Conservation (phyloP, 2,797 vertebrate species). For the Tragelaphus eurycerus region DNA sequence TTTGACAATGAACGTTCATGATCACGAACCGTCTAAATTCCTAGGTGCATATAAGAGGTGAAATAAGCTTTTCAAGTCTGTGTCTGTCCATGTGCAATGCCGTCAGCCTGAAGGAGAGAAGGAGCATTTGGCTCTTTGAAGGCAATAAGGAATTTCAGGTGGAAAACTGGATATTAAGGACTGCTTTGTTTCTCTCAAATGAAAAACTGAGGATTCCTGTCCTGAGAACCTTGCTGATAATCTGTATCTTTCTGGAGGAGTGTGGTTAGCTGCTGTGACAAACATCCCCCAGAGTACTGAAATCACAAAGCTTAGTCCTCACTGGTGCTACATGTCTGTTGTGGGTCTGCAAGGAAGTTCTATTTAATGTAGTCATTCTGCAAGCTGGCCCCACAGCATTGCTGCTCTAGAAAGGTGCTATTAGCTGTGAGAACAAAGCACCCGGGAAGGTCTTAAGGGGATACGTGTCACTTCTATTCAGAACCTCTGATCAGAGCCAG, state of each 20-base stretch:
- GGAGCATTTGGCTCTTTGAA: neutral
- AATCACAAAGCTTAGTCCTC: neutral
- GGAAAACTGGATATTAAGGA: neutral
- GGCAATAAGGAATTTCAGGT: neutral
- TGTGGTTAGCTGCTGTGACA: neutral
- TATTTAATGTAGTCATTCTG: neutral
- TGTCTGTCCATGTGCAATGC: neutral
- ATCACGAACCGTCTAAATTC: neutral
- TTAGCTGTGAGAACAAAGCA: neutral
- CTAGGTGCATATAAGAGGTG: neutral
- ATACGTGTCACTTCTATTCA: neutral
- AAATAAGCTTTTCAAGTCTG: neutral
- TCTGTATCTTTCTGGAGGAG: neutral
- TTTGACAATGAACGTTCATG: neutral
- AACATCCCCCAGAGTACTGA: neutral
- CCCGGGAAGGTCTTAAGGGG: neutral
- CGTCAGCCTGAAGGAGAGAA: neutral
- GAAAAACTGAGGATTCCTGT: neutral
- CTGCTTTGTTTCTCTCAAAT: neutral
- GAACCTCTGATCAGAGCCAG: neutral
- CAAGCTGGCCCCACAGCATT: too few species aligned
- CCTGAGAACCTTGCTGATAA: neutral
- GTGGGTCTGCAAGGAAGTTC: neutral
- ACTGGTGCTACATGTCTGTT: neutral
- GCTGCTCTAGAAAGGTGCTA: neutral